Evolutionary conservation across 2,113 vertebrate species (phyloP).

Genomic region (Protobothrops flavoviridis): DNA sequence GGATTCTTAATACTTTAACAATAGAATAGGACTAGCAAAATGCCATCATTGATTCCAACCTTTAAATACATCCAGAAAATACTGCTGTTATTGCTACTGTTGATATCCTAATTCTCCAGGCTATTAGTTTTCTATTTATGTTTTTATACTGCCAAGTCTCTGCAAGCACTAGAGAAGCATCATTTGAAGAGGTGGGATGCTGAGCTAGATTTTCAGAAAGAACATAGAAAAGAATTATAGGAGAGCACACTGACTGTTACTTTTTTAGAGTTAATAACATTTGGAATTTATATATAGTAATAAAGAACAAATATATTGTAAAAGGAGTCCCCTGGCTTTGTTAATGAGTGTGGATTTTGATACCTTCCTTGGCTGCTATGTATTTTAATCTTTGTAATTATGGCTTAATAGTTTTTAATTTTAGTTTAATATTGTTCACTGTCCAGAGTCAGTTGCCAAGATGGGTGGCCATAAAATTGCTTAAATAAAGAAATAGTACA

Average conservation of each 20-base stretch:
- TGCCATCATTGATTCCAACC: neutral
- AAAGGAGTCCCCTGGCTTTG: slow-evolving; percentile 31
- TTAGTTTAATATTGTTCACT: neutral
- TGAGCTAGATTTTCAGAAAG: neutral
- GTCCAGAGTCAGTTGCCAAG: neutral
- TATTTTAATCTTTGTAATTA: neutral
- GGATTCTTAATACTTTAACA: neutral
- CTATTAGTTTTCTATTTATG: neutral
- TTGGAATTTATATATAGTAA: slow-evolving; percentile 47
- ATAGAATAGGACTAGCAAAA: neutral
- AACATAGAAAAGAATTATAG: neutral
- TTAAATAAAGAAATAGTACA: neutral
- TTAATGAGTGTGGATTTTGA: neutral
- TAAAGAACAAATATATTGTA: slow-evolving; percentile 63
- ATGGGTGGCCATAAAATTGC: neutral
- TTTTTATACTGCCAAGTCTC: neutral
- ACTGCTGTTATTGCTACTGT: neutral
- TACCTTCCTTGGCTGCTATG: neutral
- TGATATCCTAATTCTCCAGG: neutral
- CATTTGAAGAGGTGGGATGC: neutral
- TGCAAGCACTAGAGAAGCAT: neutral
- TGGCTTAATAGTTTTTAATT: neutral
- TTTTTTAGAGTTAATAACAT: slow-evolving; percentile 49
- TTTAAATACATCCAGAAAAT: neutral
- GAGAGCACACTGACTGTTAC: slow-evolving; percentile 9